Evolutionary conservation across 2,888 invertebrate species (phyloP).

Genomic region (Scaptomyza reducta): DNA sequence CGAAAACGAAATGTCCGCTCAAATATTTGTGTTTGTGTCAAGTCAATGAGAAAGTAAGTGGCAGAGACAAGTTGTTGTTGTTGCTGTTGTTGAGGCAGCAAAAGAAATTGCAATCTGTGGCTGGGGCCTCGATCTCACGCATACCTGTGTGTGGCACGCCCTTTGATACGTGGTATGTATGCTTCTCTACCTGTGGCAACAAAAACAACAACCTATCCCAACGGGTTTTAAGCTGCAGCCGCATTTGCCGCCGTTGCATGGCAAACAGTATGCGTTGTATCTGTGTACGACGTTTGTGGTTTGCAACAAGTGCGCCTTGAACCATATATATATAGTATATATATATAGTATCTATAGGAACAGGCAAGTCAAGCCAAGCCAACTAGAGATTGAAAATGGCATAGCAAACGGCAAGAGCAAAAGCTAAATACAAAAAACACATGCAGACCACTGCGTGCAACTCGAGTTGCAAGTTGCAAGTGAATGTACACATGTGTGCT

Average conservation of each 20-base stretch:
- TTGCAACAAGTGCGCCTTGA: constrained; percentile 73
- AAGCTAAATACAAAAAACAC: constrained; percentile 27
- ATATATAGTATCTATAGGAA: constrained; percentile 16
- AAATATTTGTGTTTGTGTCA: constrained; percentile 54
- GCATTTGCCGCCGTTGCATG: constrained; percentile 28
- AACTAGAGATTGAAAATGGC: constrained; percentile 49
- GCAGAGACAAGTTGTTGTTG: constrained; percentile 36
- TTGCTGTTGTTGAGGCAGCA: constrained; percentile 15
- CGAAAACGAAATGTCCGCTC: constrained; percentile 67
- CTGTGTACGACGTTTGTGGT: constrained; percentile 26
- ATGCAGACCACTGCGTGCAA: constrained; percentile 22
- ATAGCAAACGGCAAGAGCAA: constrained; percentile 26
- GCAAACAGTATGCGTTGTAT: constrained; percentile 30
- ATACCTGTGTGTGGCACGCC: constrained; percentile 61
- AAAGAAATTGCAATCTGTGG: constrained; percentile 67
- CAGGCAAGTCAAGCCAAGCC: constrained; percentile 1
- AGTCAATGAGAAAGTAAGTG: constrained; percentile 60
- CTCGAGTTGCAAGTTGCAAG: neutral
- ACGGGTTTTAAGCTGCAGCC: constrained; percentile 67
- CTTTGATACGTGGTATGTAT: constrained; percentile 14
- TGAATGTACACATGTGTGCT: too few species aligned
- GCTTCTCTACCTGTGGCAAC: constrained; percentile 13
- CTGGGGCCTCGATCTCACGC: constrained; percentile 47
- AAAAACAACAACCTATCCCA: constrained; percentile 66
- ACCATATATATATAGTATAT: constrained; percentile 42